Percentiles rank a stretch among this genome's conserved stretches.
phyloP scores from a whole-genome alignment of 2,113 vertebrate species.

The Halichoeres trimaculatus region DNA sequence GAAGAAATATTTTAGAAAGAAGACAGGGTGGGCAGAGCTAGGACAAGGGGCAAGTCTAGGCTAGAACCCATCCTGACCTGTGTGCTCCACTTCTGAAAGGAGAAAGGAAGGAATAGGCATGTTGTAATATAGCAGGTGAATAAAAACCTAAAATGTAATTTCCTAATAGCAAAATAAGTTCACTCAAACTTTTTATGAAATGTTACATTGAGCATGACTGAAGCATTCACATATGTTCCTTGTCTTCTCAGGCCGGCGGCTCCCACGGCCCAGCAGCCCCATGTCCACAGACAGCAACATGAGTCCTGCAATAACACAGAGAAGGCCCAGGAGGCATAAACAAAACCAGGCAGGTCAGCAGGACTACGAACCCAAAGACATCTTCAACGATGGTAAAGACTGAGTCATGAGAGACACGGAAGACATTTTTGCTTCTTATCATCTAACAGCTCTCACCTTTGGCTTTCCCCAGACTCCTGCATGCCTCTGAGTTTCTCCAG shows the following conservation, averaged over 20 bases:
- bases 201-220: neutral
- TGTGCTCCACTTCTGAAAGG: no score
- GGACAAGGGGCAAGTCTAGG: no score
- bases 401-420: neutral
- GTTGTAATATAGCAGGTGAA: no score
- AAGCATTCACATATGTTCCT: conserved; percentile 21
- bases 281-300: conserved; percentile 96
- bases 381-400: conserved; percentile 89
- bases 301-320: conserved; percentile 92
- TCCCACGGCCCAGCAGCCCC: conserved; percentile 90
- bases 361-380: conserved; percentile 89
- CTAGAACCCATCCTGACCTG: no score
- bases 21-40: no score
- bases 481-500: conserved; percentile 86
- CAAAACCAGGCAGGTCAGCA: conserved; percentile 83
- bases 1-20: no score
- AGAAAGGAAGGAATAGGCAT: no score
- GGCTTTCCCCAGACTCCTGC: conserved; percentile 67
- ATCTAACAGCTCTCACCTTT: conserved; percentile 7
- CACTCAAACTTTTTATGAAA: neutral
- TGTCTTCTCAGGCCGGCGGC: conserved; percentile 79
- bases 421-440: neutral
- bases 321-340: conserved; percentile 91
- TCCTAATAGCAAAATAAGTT: no score
- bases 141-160: no score